Conservation (phyloP, 2,888 invertebrate species). For the Stramonita haemastoma region DNA sequence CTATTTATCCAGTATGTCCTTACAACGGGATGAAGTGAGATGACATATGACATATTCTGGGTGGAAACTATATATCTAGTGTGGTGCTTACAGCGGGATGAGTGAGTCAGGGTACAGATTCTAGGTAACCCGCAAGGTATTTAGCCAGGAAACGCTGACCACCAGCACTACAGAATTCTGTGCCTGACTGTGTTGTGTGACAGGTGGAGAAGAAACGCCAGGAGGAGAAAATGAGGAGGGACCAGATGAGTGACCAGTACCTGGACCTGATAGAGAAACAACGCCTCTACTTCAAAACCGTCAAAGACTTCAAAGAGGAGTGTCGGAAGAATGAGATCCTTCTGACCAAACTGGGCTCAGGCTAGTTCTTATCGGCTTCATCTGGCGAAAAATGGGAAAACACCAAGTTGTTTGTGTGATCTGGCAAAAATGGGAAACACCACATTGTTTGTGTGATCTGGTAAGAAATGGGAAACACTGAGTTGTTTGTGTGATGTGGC, state of each 20-base stretch:
- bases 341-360: conserved; percentile 68
- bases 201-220: conserved; percentile 81
- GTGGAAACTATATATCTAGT: not conserved
- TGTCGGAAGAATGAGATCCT: conserved; percentile 85
- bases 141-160: not conserved
- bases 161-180: too few species aligned
- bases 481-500: too few species aligned
- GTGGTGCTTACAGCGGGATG: not conserved
- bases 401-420: too few species aligned
- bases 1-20: too few species aligned
- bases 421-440: too few species aligned
- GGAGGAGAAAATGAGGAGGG: conserved; percentile 84
- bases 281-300: conserved; percentile 86
- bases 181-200: not conserved
- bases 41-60: too few species aligned
- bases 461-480: too few species aligned
- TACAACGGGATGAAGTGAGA: too few species aligned
- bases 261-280: conserved; percentile 83
- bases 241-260: conserved; percentile 82
- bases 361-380: not conserved
- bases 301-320: conserved; percentile 87
- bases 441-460: too few species aligned
- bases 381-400: too few species aligned
- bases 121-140: not conserved
- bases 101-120: too few species aligned